These are phyloP conservation scores for Epinephelus malabaricus DNA, from an alignment of 2,797 vertebrate genomes.

Conservation along the genomic window DNA sequence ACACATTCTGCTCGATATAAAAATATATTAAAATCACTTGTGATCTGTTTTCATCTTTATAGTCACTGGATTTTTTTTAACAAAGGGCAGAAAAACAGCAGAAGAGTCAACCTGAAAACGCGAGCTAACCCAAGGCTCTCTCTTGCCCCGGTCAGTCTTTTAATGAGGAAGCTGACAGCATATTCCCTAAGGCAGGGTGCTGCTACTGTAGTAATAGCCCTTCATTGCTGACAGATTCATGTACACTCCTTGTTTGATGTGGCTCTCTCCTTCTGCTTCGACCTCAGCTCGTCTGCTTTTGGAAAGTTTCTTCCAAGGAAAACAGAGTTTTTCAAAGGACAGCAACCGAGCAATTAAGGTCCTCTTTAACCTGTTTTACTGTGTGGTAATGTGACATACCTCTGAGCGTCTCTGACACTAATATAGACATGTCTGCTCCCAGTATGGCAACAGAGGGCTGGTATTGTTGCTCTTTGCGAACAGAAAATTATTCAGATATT, in stretches of 20 bases:
- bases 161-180: slow-evolving; percentile 84
- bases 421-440: slow-evolving; percentile 67
- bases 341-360: slow-evolving; percentile 75
- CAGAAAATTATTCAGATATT: not conserved
- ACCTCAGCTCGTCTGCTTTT: slow-evolving; percentile 69
- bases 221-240: slow-evolving; percentile 86
- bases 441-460: slow-evolving; percentile 24
- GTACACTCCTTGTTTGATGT: slow-evolving; percentile 81
- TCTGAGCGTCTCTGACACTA: slow-evolving; percentile 69
- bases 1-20: slow-evolving; percentile 26
- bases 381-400: slow-evolving; percentile 72
- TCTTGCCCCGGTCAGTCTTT: slow-evolving; percentile 73
- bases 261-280: slow-evolving; percentile 71
- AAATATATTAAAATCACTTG: not conserved
- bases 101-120: slow-evolving; percentile 35
- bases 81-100: slow-evolving; percentile 27
- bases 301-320: slow-evolving; percentile 64
- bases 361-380: slow-evolving; percentile 75
- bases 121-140: slow-evolving; percentile 57
- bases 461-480: slow-evolving; percentile 14
- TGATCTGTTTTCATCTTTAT: not conserved
- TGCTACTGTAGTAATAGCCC: slow-evolving; percentile 85
- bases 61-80: not conserved
- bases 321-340: slow-evolving; percentile 74
- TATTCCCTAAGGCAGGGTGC: slow-evolving; percentile 74